phyloP scores from a whole-genome alignment of 2,113 vertebrate species.

The Arothron firmamentum region DNA sequence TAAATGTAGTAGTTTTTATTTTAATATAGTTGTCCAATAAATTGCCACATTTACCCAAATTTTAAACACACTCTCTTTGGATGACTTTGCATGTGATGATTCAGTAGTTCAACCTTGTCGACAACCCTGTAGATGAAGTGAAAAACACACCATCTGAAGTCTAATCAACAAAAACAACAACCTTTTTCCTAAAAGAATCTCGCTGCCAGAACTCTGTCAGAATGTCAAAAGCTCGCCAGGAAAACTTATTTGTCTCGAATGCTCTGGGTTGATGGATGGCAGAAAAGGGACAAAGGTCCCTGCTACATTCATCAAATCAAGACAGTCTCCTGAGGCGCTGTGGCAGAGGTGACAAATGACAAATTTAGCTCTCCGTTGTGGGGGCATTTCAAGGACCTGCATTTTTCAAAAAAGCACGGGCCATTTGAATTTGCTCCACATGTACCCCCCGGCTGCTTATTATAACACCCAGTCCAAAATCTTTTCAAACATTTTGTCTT shows the following conservation, averaged over 20 bases:
- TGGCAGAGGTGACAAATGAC: constrained; percentile 61
- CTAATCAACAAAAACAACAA: not conserved
- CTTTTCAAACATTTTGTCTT: constrained; percentile 48
- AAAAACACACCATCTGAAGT: not conserved
- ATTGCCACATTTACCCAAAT: too few relatives aligned
- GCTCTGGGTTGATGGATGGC: constrained; percentile 59
- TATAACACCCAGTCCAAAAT: constrained; percentile 42
- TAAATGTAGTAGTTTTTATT: too few relatives aligned
- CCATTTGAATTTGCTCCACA: constrained; percentile 33
- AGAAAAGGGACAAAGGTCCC: constrained; percentile 36
- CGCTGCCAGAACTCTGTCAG: constrained; percentile 2
- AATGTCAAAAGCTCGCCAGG: constrained; percentile 2
- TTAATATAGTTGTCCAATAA: too few relatives aligned
- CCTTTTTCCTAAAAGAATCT: not conserved
- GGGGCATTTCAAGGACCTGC: constrained; percentile 8
- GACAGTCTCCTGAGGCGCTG: constrained; percentile 50
- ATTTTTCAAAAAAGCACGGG: constrained; percentile 10
- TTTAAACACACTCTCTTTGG: too few relatives aligned
- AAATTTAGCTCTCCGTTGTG: constrained; percentile 18
- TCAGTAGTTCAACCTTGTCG: too few relatives aligned
- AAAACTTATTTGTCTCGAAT: constrained; percentile 42
- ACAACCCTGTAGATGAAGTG: not conserved
- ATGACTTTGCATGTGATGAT: too few relatives aligned
- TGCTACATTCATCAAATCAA: constrained; percentile 60
- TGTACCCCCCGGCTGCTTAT: constrained; percentile 26